These are phyloP conservation scores for Sula dactylatra DNA, from an alignment of 2,113 vertebrate species.

Conservation along the genomic window DNA sequence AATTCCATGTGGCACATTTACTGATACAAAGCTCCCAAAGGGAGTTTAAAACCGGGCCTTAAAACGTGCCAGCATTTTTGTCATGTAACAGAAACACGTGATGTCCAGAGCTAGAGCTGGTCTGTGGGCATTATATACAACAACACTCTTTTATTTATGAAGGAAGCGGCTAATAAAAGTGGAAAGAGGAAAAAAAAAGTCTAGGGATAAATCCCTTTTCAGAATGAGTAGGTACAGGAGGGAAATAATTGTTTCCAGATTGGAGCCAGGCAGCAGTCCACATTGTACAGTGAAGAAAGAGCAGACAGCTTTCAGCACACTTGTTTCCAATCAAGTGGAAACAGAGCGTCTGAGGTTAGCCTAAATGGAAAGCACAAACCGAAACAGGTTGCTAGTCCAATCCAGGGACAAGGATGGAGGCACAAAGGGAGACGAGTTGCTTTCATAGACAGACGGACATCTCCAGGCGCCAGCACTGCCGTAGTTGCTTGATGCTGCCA, in stretches of 20 bases:
- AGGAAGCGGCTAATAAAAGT: background rate
- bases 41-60: background rate
- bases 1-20: background rate
- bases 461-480: background rate
- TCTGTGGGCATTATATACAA: background rate
- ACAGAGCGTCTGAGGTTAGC: background rate
- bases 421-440: background rate
- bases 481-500: background rate
- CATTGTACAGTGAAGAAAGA: background rate
- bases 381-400: background rate
- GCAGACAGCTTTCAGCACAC: background rate
- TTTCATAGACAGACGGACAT: background rate
- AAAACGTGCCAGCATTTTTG: background rate
- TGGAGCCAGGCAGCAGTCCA: background rate
- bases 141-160: background rate
- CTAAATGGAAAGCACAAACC: background rate
- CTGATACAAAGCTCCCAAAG: background rate
- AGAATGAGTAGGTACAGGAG: background rate
- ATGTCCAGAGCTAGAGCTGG: background rate
- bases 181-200: background rate
- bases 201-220: background rate
- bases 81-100: background rate
- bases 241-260: constrained; percentile 37
- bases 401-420: background rate
- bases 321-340: constrained; percentile 20